These are phyloP conservation scores for Arctocebus calabarensis DNA, from an alignment of 2,797 vertebrate species.

Conservation along the genomic window DNA sequence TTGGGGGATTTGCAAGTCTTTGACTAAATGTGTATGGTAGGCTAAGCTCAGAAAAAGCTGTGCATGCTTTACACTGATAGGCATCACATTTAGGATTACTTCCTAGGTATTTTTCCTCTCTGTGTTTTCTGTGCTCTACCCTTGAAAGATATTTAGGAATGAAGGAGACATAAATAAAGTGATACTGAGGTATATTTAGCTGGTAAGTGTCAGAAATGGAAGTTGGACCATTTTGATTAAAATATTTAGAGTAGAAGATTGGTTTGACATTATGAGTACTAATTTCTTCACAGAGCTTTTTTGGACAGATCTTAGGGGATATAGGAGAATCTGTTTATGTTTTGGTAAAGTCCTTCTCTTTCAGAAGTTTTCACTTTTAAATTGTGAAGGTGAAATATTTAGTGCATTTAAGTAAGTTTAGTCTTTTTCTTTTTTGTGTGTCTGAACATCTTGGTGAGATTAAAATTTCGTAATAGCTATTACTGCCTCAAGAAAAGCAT, in stretches of 20 bases:
- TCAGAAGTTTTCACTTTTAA: conserved; percentile 52
- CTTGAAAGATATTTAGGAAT: conserved; percentile 33
- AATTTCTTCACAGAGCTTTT: conserved; percentile 20
- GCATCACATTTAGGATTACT: conserved; percentile 14
- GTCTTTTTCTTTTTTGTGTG: conserved; percentile 21
- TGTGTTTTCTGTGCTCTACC: conserved; percentile 40
- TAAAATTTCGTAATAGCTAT: conserved; percentile 12
- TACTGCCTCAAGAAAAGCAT: not conserved
- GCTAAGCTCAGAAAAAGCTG: not conserved
- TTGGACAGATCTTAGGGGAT: not conserved
- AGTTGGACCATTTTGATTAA: conserved; percentile 23
- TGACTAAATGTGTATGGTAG: not conserved
- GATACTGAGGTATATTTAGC: conserved; percentile 32
- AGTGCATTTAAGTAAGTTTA: conserved; percentile 25
- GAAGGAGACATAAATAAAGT: conserved; percentile 46
- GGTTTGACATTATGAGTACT: conserved; percentile 46
- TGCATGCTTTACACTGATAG: not conserved
- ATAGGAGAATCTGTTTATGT: not conserved
- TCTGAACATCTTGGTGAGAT: conserved; percentile 56
- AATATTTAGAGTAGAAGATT: conserved; percentile 53
- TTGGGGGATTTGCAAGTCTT: conserved; percentile 52
- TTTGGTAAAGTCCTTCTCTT: conserved; percentile 58
- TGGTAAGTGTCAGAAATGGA: conserved; percentile 54
- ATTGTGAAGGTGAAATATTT: conserved; percentile 32
- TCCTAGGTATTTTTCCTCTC: conserved; percentile 9